phyloP scores from a whole-genome alignment of 2,888 invertebrate species.

The Lycia hirtaria region DNA sequence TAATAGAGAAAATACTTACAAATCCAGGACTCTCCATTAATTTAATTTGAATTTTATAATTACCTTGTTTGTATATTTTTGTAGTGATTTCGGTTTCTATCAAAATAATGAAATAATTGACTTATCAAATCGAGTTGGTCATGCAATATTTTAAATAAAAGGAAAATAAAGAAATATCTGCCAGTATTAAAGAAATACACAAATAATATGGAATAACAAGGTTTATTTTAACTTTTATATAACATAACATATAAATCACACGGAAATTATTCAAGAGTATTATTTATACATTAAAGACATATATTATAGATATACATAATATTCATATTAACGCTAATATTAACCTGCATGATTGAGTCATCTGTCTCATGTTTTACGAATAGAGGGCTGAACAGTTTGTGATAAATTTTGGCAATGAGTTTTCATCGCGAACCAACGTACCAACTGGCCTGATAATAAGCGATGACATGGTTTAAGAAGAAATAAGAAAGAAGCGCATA shows the following conservation, averaged over 20 bases:
- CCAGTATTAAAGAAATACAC: not conserved
- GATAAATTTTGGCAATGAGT: no score
- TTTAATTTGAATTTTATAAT: not conserved
- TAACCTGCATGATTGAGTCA: no score
- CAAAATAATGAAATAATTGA: not conserved
- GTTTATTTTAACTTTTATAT: not conserved
- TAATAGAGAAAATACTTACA: not conserved
- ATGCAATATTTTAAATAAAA: not conserved
- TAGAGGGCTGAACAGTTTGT: no score
- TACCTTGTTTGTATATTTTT: conserved; percentile 9
- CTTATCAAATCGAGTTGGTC: conserved; percentile 10
- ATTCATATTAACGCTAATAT: no score
- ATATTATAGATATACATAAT: no score
- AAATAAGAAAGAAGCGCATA: no score
- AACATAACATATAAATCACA: not conserved
- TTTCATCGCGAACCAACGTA: no score
- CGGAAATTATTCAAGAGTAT: not conserved
- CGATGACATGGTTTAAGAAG: no score
- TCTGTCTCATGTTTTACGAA: no score
- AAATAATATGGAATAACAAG: not conserved
- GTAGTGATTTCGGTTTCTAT: not conserved
- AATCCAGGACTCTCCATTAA: not conserved
- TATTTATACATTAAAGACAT: not conserved
- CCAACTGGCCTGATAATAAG: no score
- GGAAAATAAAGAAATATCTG: not conserved